These are phyloP conservation scores for Cyclophora albipunctata DNA, from an alignment of 2,888 invertebrate genomes.

Conservation along the genomic window DNA sequence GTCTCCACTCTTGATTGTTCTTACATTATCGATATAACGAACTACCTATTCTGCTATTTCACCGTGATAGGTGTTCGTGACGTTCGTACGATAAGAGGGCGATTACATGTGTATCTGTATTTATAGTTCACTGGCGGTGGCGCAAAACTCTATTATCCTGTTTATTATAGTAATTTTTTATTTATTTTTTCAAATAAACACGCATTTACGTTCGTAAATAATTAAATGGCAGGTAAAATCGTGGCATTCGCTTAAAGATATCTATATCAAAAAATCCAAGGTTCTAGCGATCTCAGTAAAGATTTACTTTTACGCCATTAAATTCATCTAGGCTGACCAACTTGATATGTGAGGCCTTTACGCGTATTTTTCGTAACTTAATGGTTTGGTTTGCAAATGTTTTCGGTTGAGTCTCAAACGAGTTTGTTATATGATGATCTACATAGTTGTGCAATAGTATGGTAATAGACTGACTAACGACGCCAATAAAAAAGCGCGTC, in stretches of 20 bases:
- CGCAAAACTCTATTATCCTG: no score
- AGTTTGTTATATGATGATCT: constrained; percentile 21
- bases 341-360: background rate
- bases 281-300: no score
- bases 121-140: constrained; percentile 2
- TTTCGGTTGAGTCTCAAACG: constrained; percentile 17
- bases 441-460: constrained; percentile 22
- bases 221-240: no score
- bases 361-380: constrained; percentile 12
- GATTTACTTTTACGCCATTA: no score
- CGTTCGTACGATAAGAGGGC: constrained; percentile 45
- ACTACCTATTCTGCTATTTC: constrained; percentile 35
- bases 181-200: no score
- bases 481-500: background rate
- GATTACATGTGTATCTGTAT: constrained; percentile 40
- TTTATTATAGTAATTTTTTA: no score
- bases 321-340: no score
- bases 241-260: no score
- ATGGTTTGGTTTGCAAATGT: constrained; percentile 16
- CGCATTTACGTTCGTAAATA: no score
- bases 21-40: constrained; percentile 10
- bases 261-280: no score
- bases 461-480: constrained; percentile 4
- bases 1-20: constrained; percentile 1
- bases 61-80: constrained; percentile 43